Percentiles rank a stretch among this genome's conserved stretches.
Conservation (phyloP, 2,797 vertebrate species). For the Acrossocheilus wenchowensis region DNA sequence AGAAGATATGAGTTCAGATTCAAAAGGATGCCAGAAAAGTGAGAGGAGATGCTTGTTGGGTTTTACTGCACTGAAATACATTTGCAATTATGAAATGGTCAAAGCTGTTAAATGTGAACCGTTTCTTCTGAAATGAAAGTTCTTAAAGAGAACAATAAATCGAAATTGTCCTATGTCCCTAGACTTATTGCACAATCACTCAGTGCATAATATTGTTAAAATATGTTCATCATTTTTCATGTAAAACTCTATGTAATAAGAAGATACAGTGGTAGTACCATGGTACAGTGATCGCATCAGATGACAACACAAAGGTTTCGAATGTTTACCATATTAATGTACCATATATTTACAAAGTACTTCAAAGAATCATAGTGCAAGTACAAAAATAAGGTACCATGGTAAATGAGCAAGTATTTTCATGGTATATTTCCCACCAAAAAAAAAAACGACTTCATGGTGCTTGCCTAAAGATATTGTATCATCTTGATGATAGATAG, state of each 20-base stretch:
- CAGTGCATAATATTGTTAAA: not conserved
- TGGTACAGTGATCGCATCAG: not conserved
- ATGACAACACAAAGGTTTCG: not conserved
- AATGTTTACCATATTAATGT: not conserved
- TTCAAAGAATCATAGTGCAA: not conserved
- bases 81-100: slow-evolving; percentile 1
- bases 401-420: not conserved
- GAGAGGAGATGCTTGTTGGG: not conserved
- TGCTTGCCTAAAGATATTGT: not conserved
- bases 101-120: slow-evolving; percentile 5
- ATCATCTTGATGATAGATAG: not conserved
- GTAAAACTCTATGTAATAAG: not conserved
- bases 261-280: not conserved
- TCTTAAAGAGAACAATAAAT: not conserved
- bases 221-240: not conserved
- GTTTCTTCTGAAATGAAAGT: not conserved
- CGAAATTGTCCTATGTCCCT: not conserved
- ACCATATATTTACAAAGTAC: not conserved
- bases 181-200: not conserved
- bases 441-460: not conserved
- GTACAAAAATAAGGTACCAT: not conserved
- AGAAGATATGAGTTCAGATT: slow-evolving; percentile 3
- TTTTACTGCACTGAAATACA: not conserved
- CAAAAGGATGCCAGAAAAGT: not conserved
- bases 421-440: not conserved